Conservation (phyloP, 1,140 invertebrate species). For the Babylonia areolata region DNA sequence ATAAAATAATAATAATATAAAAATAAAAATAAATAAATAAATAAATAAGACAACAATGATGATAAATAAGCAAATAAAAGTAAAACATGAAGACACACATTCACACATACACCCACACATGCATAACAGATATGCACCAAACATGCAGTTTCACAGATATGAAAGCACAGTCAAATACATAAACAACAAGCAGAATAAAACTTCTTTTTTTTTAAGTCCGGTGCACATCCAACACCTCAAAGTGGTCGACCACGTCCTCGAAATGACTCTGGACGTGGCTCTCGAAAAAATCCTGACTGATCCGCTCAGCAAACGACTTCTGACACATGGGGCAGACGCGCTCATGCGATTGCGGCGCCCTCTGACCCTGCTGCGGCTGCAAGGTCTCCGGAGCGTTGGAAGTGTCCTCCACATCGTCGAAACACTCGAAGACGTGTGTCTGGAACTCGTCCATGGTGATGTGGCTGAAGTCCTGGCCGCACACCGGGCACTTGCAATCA, state of each 20-base stretch:
- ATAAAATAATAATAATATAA: too few relatives aligned
- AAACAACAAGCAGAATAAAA: too few relatives aligned
- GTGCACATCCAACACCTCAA: constrained; percentile 54
- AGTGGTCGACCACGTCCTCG: constrained; percentile 57
- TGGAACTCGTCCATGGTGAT: constrained; percentile 65
- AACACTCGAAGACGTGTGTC: constrained; percentile 66
- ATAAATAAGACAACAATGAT: too few relatives aligned
- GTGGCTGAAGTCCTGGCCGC: constrained; percentile 55
- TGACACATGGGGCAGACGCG: constrained; percentile 64
- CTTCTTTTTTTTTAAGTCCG: not conserved
- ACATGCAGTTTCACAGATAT: too few relatives aligned
- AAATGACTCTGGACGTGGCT: constrained; percentile 66
- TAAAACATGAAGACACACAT: too few relatives aligned
- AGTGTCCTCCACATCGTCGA: constrained; percentile 52
- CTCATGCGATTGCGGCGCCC: not conserved
- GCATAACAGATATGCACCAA: too few relatives aligned
- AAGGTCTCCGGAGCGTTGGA: constrained; percentile 45
- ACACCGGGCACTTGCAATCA: constrained; percentile 59
- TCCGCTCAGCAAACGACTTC: constrained; percentile 47
- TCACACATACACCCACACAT: too few relatives aligned
- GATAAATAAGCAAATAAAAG: too few relatives aligned
- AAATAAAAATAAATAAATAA: too few relatives aligned
- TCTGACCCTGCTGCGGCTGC: constrained; percentile 37
- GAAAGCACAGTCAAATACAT: too few relatives aligned
- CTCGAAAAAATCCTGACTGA: constrained; percentile 61